Evolutionary conservation across 2,113 vertebrate genomes (phyloP), one percentile per base, ranked within the genome.

Genomic region (Neolamprologus longior): DNA sequence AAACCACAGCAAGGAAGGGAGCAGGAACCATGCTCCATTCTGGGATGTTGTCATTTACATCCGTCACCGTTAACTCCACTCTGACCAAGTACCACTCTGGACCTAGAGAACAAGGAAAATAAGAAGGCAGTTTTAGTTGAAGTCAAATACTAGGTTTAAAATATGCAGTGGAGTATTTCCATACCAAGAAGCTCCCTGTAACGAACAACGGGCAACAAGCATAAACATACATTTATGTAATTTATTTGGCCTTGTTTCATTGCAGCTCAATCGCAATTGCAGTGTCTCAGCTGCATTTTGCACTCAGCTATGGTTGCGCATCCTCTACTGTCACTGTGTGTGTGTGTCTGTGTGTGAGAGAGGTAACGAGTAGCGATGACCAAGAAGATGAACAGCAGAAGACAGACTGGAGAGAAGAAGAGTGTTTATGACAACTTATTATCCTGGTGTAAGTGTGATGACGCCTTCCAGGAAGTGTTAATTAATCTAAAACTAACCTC

Each of bases 21-120:
- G 95, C 96, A 2, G 97, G 97, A 54, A 96, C 94, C 97, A 98
- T 98, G 85, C 85, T 93, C 98, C 98, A 98, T 19, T 97, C 95
- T 3, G 98, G 98, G 7, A 95, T 87, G 0, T 97, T 98, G 93
- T 98, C 97, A 5, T 98, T 98, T 19, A 98, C 96, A 0, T 98
- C 98, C 1, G 96, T 96, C 91, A 97, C 97, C 5, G 96, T 97
- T 24, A 98, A 63, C 14, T 96, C 95, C 91, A 98, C 90, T 17
- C 94, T 93, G 73, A 97, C 88, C 89, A 97, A 71, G 94, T 98
- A 98, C 97, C 97, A 97, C 66, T 97, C 97, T 15, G 92, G 93
- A 91, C 98, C 98, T 98, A 88, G 45, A 7, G 12, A 12, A 52
- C 12, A 35, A 17, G 19, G n/a, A 19, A 4, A 19, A 82, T 5